Evolutionary conservation across 2,888 invertebrate species (phyloP).

Genomic region (Lithophane ornitopus): DNA sequence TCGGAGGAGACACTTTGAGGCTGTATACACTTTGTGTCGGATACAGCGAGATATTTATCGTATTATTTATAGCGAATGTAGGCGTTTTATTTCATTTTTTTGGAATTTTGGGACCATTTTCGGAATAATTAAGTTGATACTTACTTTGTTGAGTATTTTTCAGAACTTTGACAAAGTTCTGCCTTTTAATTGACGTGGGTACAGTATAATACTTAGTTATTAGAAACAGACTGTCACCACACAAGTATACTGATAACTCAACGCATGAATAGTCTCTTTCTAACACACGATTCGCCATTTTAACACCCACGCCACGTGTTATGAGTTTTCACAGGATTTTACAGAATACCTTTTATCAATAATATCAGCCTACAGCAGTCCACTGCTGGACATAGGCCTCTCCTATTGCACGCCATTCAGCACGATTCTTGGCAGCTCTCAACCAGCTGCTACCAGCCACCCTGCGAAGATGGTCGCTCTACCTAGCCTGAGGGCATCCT

Average conservation of each 20-base stretch:
- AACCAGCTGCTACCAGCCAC: too few species aligned
- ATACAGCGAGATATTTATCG: slow-evolving; percentile 32
- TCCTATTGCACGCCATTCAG: too few species aligned
- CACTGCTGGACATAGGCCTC: too few species aligned
- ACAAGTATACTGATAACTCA: neutral
- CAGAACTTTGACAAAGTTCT: neutral
- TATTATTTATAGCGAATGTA: neutral
- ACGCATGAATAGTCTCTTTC: neutral
- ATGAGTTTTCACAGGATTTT: too few species aligned
- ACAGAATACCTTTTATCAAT: neutral
- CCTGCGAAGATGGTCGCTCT: too few species aligned
- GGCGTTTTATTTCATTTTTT: neutral
- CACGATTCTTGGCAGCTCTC: too few species aligned
- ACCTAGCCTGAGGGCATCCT: too few species aligned
- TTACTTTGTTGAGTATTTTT: neutral
- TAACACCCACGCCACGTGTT: neutral
- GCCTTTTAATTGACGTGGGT: neutral
- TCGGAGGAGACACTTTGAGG: slow-evolving; percentile 53
- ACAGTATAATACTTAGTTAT: neutral
- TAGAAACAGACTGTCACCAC: neutral
- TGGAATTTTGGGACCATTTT: neutral
- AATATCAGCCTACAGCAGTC: too few species aligned
- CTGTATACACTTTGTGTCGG: slow-evolving; percentile 61
- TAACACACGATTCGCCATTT: neutral
- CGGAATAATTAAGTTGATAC: neutral